Percentiles rank a stretch among this genome's conserved stretches.
Conservation (phyloP, 2,888 invertebrate species). For the Leptinotarsa haldemani region DNA sequence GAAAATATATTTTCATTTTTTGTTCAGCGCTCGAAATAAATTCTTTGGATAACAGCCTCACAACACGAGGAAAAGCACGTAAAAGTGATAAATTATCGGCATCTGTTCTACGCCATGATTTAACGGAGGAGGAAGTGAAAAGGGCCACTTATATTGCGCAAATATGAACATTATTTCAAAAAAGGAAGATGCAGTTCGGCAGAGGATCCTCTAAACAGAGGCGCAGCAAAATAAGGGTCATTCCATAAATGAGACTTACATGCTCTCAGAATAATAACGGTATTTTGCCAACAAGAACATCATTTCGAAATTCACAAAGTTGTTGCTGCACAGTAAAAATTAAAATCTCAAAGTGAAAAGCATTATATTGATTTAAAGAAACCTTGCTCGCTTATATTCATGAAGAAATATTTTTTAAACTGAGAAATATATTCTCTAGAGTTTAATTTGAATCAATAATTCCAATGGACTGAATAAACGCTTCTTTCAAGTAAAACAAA, state of each 20-base stretch:
- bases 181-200: not conserved
- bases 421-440: no score
- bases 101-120: constrained; percentile 19
- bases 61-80: constrained; percentile 18
- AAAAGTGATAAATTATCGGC: constrained; percentile 22
- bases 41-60: constrained; percentile 6
- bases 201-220: not conserved
- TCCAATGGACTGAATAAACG: no score
- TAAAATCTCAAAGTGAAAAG: no score
- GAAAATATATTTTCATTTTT: constrained; percentile 14
- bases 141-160: constrained; percentile 10
- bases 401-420: no score
- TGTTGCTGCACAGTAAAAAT: no score
- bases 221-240: not conserved
- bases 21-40: constrained; percentile 7
- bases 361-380: no score
- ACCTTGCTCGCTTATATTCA: no score
- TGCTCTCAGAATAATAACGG: not conserved
- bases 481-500: no score
- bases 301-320: no score
- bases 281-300: no score
- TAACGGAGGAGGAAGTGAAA: constrained; percentile 16
- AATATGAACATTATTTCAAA: constrained; percentile 9
- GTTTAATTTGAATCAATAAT: no score
- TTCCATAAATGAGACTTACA: not conserved